Base-by-base conservation (phyloP, 2,888 invertebrate genomes). In the Aporophyla lueneburgensis region DNA sequence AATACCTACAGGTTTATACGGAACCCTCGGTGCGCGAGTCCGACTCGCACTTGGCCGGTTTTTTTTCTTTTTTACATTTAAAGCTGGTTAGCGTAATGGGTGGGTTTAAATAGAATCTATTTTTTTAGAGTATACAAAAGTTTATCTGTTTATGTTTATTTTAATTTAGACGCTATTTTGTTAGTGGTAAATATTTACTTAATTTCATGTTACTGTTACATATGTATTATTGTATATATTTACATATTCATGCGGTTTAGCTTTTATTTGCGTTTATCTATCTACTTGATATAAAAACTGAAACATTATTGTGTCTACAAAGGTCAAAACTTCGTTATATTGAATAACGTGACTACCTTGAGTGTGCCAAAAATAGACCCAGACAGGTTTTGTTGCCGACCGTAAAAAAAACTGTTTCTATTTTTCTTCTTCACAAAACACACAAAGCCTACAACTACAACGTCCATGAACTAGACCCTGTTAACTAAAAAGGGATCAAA, bases 401-500 rank as follows among this genome's bases (percentile, higher is more conserved):
- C 16, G 33, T n/a, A 27, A 62, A 56, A n/a, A 59, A 46, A 6
- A 49, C 12, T 5, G 14, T 33, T 40, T 49, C 6, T 53, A 46
- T 66, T 66, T 65, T 51, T 61, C 24, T 66, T 46, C 7, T 65
- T 54, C 19, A 68, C 5, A 59, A 63, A 51, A 72, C 53, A 43
- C 46, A 58, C 62, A 54, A 74, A 79, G 9, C 40, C 71, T 49
- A 58, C 49, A 43, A 61, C 33, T 46, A 66, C 24, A 33, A 54
- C 49, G 21, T 21, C 63, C 58, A 73, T 46, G 62, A 76, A 71
- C 66, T 68, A 75, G 71, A 80, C 76, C 54, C 65, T 62, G 43
- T 58, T 62, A 71, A 69, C 79, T 77, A 67, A 74, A 82, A 75
- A 66, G 73, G 85, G 82, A 85, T 87, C 82, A 85, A 87, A 80